Conservation (phyloP, 2,797 vertebrate species). For the Sebastiscus tertius region DNA sequence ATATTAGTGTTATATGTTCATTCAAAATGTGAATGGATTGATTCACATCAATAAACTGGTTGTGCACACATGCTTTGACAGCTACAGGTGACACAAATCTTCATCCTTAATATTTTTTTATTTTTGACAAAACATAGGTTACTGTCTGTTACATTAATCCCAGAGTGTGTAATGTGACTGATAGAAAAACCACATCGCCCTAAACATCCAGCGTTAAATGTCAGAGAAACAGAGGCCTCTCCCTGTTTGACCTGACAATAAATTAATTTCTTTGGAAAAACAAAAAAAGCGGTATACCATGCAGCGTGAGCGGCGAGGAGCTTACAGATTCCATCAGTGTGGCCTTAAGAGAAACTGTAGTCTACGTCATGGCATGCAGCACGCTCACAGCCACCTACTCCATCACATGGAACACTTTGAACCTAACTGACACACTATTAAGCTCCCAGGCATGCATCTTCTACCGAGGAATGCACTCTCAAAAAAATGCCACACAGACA, state of each 20-base stretch:
- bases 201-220: background rate
- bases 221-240: background rate
- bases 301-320: background rate
- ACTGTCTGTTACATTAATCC: background rate
- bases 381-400: conserved; percentile 65
- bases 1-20: background rate
- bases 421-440: conserved; percentile 63
- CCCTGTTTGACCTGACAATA: background rate
- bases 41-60: background rate
- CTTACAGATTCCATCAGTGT: conserved; percentile 30
- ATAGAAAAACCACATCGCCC: background rate
- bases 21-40: background rate
- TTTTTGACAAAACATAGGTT: background rate
- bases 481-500: conserved; percentile 45
- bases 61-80: background rate
- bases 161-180: background rate
- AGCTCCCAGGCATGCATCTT: conserved; percentile 64
- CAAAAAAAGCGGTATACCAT: background rate
- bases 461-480: conserved; percentile 64
- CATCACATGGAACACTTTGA: conserved; percentile 67
- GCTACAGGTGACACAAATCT: conserved; percentile 12
- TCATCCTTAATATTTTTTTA: conserved; percentile 12
- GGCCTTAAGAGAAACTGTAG: conserved; percentile 25
- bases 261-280: background rate
- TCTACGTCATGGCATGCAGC: conserved; percentile 43